Evolutionary conservation across 2,797 vertebrate genomes (phyloP).

Genomic region (Brachymystax lenok): DNA sequence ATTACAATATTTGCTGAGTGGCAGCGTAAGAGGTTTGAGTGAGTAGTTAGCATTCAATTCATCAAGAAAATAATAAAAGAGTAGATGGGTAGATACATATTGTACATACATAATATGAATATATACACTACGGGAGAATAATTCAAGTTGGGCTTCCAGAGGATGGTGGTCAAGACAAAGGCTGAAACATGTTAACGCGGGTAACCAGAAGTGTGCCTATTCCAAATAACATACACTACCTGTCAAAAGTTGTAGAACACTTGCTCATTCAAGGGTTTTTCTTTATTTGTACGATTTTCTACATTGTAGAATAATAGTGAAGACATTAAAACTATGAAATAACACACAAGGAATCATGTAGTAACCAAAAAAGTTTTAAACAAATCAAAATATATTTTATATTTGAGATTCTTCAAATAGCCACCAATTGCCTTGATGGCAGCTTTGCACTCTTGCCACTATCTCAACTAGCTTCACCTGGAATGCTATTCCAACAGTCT

Average conservation of each 20-base stretch:
- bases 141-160: background rate
- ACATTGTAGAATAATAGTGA: no score
- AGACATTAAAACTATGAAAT: no score
- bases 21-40: background rate
- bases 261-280: background rate
- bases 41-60: background rate
- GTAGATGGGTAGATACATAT: background rate
- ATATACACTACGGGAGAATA: background rate
- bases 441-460: no score
- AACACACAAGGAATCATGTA: no score
- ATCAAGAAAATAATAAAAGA: background rate
- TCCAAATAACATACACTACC: background rate
- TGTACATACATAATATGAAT: background rate
- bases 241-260: background rate
- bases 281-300: no score
- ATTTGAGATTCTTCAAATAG: no score
- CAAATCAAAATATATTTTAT: no score
- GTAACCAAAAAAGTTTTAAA: no score
- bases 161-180: background rate
- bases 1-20: background rate
- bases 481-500: no score
- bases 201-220: background rate
- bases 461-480: no score
- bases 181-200: background rate
- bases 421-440: no score